Percentiles rank a stretch among this genome's conserved stretches.
These are phyloP conservation scores for Helicoverpa assulta DNA, from an alignment of 2,888 invertebrate genomes.

Conservation along the genomic window DNA sequence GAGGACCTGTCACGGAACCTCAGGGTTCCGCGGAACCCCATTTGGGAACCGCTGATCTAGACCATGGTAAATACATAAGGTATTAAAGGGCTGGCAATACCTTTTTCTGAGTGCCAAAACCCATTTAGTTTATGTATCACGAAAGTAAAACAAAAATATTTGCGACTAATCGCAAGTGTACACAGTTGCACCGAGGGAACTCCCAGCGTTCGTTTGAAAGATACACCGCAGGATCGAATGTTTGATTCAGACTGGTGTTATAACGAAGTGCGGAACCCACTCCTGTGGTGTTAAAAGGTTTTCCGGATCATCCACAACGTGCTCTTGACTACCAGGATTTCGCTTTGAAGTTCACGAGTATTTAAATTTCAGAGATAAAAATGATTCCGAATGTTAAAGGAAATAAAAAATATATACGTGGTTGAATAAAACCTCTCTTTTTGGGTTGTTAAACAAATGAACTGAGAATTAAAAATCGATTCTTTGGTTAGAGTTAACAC, in stretches of 20 bases:
- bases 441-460: not conserved
- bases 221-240: slow-evolving; percentile 61
- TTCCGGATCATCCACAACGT: slow-evolving; percentile 47
- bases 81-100: too few relatives aligned
- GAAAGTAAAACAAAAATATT: not conserved
- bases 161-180: slow-evolving; percentile 48
- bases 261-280: slow-evolving; percentile 63
- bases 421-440: too few relatives aligned
- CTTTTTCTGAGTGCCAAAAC: too few relatives aligned
- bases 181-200: slow-evolving; percentile 22
- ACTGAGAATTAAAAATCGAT: slow-evolving; percentile 6
- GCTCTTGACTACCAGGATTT: slow-evolving; percentile 32
- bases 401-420: not conserved
- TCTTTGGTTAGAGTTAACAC: not conserved
- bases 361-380: not conserved
- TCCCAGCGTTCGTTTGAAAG: slow-evolving; percentile 54
- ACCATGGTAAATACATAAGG: too few relatives aligned
- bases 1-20: too few relatives aligned
- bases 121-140: too few relatives aligned
- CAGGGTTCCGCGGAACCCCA: too few relatives aligned
- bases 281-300: slow-evolving; percentile 66
- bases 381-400: not conserved
- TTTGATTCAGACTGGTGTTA: slow-evolving; percentile 58
- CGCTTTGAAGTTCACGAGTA: not conserved
- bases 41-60: too few relatives aligned